Conservation (phyloP, 1,140 invertebrate species). For the Trichonephila inaurata region DNA sequence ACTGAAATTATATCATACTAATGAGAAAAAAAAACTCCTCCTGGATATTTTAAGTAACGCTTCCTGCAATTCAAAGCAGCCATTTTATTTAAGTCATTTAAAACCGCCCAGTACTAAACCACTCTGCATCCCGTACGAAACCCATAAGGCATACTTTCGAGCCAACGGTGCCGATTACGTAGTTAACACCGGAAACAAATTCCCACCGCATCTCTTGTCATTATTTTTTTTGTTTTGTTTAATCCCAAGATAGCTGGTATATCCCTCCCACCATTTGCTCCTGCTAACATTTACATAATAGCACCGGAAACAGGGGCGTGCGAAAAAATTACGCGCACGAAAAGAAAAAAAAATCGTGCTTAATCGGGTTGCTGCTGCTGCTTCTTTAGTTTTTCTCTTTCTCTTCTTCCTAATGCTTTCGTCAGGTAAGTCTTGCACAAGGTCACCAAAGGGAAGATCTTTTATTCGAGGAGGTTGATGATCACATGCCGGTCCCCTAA, state of each 20-base stretch:
- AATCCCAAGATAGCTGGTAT: not conserved
- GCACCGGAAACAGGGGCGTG: constrained; percentile 12
- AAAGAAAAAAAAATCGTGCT: not conserved
- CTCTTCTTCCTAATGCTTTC: not conserved
- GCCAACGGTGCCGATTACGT: not conserved
- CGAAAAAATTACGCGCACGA: not conserved
- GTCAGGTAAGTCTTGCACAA: not conserved
- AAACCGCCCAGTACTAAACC: not conserved
- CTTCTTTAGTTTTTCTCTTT: too few relatives aligned
- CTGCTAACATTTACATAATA: not conserved
- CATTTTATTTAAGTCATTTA: too few relatives aligned
- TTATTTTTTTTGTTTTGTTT: not conserved
- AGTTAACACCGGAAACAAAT: not conserved
- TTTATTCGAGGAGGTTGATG: not conserved
- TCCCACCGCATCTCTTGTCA: not conserved
- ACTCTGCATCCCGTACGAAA: not conserved
- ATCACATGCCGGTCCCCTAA: not conserved
- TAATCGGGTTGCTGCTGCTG: not conserved
- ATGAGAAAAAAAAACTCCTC: too few relatives aligned
- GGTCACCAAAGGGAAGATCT: not conserved
- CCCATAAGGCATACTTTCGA: not conserved
- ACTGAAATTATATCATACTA: too few relatives aligned
- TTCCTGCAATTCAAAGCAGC: too few relatives aligned
- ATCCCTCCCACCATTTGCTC: not conserved
- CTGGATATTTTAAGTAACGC: too few relatives aligned